Evolutionary conservation across 2,888 invertebrate species (phyloP), one percentile per base, ranked within the genome.

Genomic region (Galerucella nymphaeae): DNA sequence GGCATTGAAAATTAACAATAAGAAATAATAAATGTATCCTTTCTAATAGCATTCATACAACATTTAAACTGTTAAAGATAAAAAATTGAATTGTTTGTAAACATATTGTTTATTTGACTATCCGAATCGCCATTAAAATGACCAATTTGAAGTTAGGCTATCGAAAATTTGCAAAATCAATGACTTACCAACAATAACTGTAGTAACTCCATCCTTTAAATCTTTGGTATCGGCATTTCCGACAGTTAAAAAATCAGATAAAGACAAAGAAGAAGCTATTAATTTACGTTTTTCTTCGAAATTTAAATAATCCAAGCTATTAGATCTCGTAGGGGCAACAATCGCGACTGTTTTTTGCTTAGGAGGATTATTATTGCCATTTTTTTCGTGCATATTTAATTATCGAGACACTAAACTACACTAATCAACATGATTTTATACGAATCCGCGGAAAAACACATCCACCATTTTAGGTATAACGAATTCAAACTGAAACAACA

Each of bases 221-320:
- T 84, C 84, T 74, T 83, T 84, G 58, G 82, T 79, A 70, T 83
- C 80, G 61, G 82, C 80, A 69, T 79, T 83, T 61, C 83, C 83
- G 38, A 81, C 85, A 73, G 79, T 82, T 41, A 86, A 76, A 80
- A 96, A 95, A 87, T 96, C 96, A 79, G 95, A 94, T 75, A 96
- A 89, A 77, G 95, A 95, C 84, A 96, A 87, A 66, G 95, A 95
- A 77, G 95, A 95, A 63, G 96, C 96, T 79, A 96, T 96, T 84
- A 96, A 88, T 87, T 95, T 94, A 82, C 96, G 90, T 86, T 95
- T 95, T 89, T 96, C 96, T 87, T 96, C 95, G 86, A 96, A 96
- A 88, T 96, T 96, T 72, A 96, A 90, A 88, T 94, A 94, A 89
- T 95, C 95, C 89, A 95, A 90, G 84, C 94, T 94, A 87, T 92